Evolutionary conservation across 2,113 vertebrate species (phyloP).

Genomic region (Vicugna pacos): DNA sequence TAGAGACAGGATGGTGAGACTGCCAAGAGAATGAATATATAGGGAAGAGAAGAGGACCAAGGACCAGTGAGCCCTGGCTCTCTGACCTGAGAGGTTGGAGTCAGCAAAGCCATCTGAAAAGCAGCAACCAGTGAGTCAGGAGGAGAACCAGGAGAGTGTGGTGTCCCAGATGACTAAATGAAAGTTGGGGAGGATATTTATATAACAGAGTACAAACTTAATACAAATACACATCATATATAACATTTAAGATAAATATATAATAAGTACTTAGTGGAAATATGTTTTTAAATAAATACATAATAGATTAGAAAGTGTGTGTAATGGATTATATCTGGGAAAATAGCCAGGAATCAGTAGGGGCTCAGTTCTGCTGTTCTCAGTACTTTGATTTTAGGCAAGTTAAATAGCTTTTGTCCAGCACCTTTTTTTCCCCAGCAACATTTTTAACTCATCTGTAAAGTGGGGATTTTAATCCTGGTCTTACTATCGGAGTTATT

Average conservation of each 20-base stretch:
- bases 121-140: background rate
- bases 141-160: background rate
- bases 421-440: background rate
- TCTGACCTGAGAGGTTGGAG: background rate
- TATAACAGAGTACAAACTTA: background rate
- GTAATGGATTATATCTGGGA: background rate
- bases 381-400: background rate
- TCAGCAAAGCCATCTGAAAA: background rate
- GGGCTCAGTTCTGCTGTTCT: background rate
- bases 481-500: background rate
- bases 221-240: background rate
- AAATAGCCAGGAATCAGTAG: background rate
- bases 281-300: background rate
- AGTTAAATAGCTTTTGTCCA: background rate
- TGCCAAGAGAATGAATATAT: background rate
- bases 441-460: background rate
- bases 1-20: background rate
- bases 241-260: background rate
- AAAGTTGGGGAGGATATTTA: background rate
- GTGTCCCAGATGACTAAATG: background rate
- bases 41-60: background rate
- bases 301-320: background rate
- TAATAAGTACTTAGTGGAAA: background rate
- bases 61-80: background rate
- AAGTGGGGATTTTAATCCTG: conserved; percentile 7